Conservation (phyloP, 2,797 vertebrate genomes). For the Darevskia nairensis region DNA sequence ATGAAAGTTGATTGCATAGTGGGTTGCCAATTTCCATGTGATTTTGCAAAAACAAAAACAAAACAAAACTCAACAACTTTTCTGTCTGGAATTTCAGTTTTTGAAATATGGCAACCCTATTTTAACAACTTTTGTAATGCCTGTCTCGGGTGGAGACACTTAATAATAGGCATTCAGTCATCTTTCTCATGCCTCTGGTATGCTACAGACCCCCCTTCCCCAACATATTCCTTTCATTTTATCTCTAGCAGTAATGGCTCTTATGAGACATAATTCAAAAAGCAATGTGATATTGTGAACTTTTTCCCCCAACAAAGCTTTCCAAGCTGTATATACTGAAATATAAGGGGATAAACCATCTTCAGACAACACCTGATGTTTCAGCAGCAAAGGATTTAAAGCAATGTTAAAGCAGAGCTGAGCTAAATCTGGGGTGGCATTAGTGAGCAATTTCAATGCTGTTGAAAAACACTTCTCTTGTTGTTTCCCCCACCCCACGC, state of each 20-base stretch:
- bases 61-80: no score
- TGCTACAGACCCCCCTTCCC: background rate
- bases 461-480: background rate
- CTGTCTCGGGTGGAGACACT: rapidly evolving
- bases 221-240: background rate
- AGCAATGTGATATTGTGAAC: background rate
- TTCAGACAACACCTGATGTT: background rate
- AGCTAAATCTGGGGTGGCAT: background rate
- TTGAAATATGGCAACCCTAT: background rate
- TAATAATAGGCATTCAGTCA: background rate
- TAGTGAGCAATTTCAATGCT: no score
- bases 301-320: background rate
- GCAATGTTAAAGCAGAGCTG: background rate
- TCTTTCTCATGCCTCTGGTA: background rate
- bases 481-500: background rate
- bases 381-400: background rate
- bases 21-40: no score
- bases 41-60: no score
- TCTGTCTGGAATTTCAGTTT: background rate
- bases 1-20: background rate
- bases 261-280: background rate
- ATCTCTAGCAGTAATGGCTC: background rate
- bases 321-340: background rate
- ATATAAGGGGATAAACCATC: background rate
- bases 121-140: background rate